Conservation (phyloP, 1,140 invertebrate species). For the Zaprionus taronus region DNA sequence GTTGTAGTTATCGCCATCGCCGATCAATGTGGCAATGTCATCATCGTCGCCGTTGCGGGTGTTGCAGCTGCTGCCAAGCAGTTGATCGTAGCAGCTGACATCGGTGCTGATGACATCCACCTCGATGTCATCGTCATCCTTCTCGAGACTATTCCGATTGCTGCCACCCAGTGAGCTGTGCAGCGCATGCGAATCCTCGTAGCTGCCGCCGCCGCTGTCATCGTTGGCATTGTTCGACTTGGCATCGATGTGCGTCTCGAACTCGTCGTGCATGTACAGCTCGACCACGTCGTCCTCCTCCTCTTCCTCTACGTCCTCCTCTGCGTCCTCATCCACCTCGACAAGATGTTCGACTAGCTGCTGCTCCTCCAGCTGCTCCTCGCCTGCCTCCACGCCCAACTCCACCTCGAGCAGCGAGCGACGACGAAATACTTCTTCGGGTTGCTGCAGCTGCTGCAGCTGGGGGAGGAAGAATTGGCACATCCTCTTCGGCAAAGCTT, state of each 20-base stretch:
- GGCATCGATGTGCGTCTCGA: conserved; percentile 84
- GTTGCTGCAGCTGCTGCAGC: conserved; percentile 9
- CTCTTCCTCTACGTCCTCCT: conserved; percentile 45
- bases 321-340: conserved; percentile 54
- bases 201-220: conserved; percentile 82
- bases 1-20: conserved; percentile 56
- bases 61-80: conserved; percentile 80
- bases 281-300: conserved; percentile 63
- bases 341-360: conserved; percentile 25
- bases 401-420: conserved; percentile 71
- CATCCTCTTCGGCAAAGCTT: conserved; percentile 82
- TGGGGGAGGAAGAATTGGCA: conserved; percentile 59
- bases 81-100: conserved; percentile 82
- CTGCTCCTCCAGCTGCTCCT: conserved; percentile 59
- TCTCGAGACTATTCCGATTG: conserved; percentile 80
- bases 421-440: conserved; percentile 73
- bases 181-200: conserved; percentile 80
- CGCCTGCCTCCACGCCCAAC: conserved; percentile 83
- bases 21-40: conserved; percentile 73
- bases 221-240: conserved; percentile 82
- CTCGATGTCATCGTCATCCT: conserved; percentile 83
- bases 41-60: conserved; percentile 79
- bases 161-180: conserved; percentile 77
- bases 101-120: conserved; percentile 83
- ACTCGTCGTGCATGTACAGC: conserved; percentile 86